phyloP scores from a whole-genome alignment of 2,113 vertebrate genomes.

The Isichthys henryi region DNA sequence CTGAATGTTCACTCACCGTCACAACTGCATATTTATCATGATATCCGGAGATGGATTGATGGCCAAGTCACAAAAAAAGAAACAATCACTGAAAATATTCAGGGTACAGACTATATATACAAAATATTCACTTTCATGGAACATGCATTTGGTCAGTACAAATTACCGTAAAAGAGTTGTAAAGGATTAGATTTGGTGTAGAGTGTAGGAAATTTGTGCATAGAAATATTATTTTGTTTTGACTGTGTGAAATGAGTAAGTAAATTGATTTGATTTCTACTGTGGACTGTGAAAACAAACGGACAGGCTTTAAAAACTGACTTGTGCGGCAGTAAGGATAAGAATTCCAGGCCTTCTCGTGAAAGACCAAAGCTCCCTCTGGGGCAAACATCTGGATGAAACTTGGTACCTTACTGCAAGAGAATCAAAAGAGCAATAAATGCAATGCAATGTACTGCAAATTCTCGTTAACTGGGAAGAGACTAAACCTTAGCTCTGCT shows the following conservation, averaged over 20 bases:
- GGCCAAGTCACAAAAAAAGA: not conserved
- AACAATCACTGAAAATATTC: not conserved
- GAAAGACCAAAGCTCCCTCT: slow-evolving; percentile 48
- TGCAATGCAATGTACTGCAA: not conserved
- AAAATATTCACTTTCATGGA: not conserved
- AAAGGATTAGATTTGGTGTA: not conserved
- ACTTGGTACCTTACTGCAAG: slow-evolving; percentile 42
- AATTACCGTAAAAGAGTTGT: not conserved
- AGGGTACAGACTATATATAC: not conserved
- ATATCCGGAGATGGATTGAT: not conserved
- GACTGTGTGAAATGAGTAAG: not conserved
- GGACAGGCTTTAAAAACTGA: slow-evolving; percentile 29
- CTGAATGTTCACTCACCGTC: slow-evolving; percentile 34
- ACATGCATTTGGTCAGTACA: not conserved
- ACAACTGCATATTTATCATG: slow-evolving; percentile 32
- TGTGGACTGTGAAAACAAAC: not conserved
- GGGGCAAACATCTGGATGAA: slow-evolving; percentile 52
- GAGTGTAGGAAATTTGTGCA: not conserved
- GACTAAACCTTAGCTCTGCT: not conserved
- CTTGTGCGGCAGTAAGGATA: slow-evolving; percentile 50
- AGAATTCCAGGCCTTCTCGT: slow-evolving; percentile 53
- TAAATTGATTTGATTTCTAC: not conserved
- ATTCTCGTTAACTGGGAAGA: not conserved
- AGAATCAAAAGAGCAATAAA: not conserved
- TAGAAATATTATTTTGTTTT: not conserved